phyloP scores from a whole-genome alignment of 2,113 vertebrate species.

The Pimephales promelas region DNA sequence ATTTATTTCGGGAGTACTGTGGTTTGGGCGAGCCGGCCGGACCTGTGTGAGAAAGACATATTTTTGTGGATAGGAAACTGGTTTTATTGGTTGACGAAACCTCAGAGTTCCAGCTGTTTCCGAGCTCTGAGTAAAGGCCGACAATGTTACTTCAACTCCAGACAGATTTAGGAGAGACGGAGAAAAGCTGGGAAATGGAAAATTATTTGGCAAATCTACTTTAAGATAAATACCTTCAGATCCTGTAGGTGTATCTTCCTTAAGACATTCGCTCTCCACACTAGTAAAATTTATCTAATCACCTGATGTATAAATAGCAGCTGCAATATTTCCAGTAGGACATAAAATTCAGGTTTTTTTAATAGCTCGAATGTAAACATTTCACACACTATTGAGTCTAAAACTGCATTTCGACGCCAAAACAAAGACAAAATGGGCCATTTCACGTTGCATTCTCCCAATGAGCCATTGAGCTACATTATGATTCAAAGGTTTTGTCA shows the following conservation, averaged over 20 bases:
- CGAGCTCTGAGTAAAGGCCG: conserved; percentile 47
- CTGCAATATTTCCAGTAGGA: neutral
- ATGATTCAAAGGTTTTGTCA: conserved; percentile 51
- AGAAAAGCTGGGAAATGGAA: conserved; percentile 28
- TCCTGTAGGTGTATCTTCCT: conserved; percentile 16
- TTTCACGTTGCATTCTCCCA: conserved; percentile 53
- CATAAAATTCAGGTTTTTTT: neutral
- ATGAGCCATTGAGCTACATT: conserved; percentile 67
- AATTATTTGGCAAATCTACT: conserved; percentile 34
- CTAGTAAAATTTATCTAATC: conserved; percentile 9
- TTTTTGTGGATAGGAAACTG: conserved; percentile 60
- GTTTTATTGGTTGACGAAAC: conserved; percentile 72
- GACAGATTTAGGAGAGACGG: conserved; percentile 37
- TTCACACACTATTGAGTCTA: conserved; percentile 8
- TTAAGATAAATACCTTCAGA: conserved; percentile 26
- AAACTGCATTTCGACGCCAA: neutral
- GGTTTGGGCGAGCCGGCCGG: conserved; percentile 39
- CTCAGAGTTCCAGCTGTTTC: conserved; percentile 66
- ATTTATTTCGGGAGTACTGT: conserved; percentile 62
- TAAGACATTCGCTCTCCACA: neutral
- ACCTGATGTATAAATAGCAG: conserved; percentile 16
- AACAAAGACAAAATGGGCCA: neutral
- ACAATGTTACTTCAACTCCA: conserved; percentile 37
- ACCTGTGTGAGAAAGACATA: conserved; percentile 54
- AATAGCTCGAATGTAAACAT: conserved; percentile 11